These are phyloP conservation scores for Heliconius hortense DNA, from an alignment of 2,888 invertebrate species.

Conservation along the genomic window DNA sequence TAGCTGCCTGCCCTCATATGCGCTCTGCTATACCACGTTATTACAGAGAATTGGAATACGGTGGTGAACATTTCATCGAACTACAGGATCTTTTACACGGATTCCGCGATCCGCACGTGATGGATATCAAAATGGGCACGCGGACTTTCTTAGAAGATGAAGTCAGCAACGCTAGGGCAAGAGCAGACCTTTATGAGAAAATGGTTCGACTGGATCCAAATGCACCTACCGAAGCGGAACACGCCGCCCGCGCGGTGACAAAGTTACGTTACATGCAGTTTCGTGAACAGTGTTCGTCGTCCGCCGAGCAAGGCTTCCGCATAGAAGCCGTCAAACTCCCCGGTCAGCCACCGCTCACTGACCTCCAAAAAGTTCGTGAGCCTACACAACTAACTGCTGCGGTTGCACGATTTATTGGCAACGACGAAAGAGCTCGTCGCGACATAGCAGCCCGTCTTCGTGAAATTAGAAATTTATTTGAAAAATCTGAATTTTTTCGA, in stretches of 20 bases:
- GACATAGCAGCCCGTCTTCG: slow-evolving; percentile 88
- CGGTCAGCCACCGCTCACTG: slow-evolving; percentile 91
- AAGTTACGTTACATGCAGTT: slow-evolving; percentile 98
- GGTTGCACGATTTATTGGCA: slow-evolving; percentile 88
- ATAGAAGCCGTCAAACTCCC: slow-evolving; percentile 97
- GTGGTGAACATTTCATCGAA: slow-evolving; percentile 93
- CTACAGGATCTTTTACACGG: slow-evolving; percentile 96
- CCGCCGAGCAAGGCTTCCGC: slow-evolving; percentile 95
- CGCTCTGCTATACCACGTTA: slow-evolving; percentile 90
- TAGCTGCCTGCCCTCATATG: slow-evolving; percentile 88
- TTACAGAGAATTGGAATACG: slow-evolving; percentile 90
- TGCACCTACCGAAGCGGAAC: slow-evolving; percentile 93
- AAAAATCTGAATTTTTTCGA: slow-evolving; percentile 91
- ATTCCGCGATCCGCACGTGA: slow-evolving; percentile 95
- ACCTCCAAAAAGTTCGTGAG: slow-evolving; percentile 93
- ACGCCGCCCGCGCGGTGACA: slow-evolving; percentile 91
- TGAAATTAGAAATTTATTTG: slow-evolving; percentile 89
- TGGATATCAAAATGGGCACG: slow-evolving; percentile 98
- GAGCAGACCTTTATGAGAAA: slow-evolving; percentile 95
- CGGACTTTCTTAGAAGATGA: slow-evolving; percentile 97
- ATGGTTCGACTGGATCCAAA: slow-evolving; percentile 95
- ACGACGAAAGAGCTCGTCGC: slow-evolving; percentile 84
- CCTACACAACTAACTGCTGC: slow-evolving; percentile 88
- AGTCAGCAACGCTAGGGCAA: slow-evolving; percentile 92
- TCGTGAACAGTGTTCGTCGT: slow-evolving; percentile 95